Evolutionary conservation across 2,797 vertebrate species (phyloP), one percentile per base, ranked within the genome.

Genomic region (Hyperoplus lanceolatus): DNA sequence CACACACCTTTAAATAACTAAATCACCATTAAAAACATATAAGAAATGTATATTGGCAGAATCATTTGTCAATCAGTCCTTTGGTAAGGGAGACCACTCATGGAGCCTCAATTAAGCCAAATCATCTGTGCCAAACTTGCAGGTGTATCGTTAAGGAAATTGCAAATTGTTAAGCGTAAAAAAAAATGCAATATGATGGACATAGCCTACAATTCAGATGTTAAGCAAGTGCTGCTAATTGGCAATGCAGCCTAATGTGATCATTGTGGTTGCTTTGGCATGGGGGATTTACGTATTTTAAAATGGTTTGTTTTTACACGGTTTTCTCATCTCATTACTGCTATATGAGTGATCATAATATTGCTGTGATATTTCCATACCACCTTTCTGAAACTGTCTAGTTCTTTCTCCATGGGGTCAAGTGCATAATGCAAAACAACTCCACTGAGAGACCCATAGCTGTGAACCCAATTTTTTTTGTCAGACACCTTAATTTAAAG

Each of bases 401-500:
- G n/a, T 67, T 81, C 80, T 62, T 67, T 69, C 73, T 71, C 58
- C 48, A 46, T 49, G 3, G 13, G 84, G 78, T 86, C 77, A 84
- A 86, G 82, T 70, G 78, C 79, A 84, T 90, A 90, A 92, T 91
- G 81, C 84, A 80, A 80, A 87, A 82, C 89, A 84, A 82, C 76
- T 87, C 91, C 81, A 0, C 83, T 14, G 92, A 91, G 90, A 83
- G 77, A 29, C 65, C 48, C 15, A 1, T 84, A 89, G 79, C 71
- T 89, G 81, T 90, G 91, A 92, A 92, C 88, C 86, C 89, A 91
- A 92, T 92, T 93, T 93, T 89, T 29, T 29, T 29, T 29, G 29
- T 29, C 83, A 71, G 82, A 78, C 77, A 74, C 79, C 89, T 85
- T 88, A 81, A 93, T 90, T 89, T 90, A 92, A 90, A 89, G 86